Evolutionary conservation across 1,140 invertebrate species (phyloP), one percentile per base, ranked within the genome.

Genomic region (Drosophila miranda): DNA sequence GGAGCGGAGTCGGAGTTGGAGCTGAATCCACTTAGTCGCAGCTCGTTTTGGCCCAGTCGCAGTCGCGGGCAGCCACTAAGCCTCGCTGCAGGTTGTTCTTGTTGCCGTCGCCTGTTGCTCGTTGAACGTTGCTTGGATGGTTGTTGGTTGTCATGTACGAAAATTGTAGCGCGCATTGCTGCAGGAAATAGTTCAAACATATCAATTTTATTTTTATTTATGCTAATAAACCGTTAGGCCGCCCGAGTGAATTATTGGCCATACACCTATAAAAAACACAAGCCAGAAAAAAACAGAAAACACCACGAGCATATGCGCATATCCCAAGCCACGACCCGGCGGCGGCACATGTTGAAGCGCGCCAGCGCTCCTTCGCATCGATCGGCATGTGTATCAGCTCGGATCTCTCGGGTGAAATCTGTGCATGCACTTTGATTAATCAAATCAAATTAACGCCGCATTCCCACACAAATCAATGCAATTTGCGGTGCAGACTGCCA

Each of bases 191-290:
- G 82, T 87, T 87, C 82, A 87, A 87, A 87, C 82, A 87, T 87
- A 87, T 87, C 82, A 87, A 87, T 87, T 87, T 87, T 86, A 86
- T 86, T 87, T 86, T 86, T 86, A 86, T 86, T 86, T 86, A 86
- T 84, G 81, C 81, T 84, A 84, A 84, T 84, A 84, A 86, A 84
- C 81, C 81, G 81, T 84, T 84, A 84, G 68, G 63, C 81, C 57
- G 77, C 63, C 77, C 62, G 77, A 84, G 62, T 84, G 81, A 84
- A 87, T 84, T 84, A 84, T 84, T 84, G 81, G 42, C 81, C 68
- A 70, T 74, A 82, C 59, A 84, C 54, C 61, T 68, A 78, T 57
- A 66, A 44, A 16, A 45, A 69, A 58, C n/a, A 53, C 19, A 46
- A 63, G n/a, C n/a, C 5, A 61, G 38, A 21, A 38, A 6, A 46